Base-by-base conservation (phyloP, 2,888 invertebrate genomes). In the Junonia oenone region DNA sequence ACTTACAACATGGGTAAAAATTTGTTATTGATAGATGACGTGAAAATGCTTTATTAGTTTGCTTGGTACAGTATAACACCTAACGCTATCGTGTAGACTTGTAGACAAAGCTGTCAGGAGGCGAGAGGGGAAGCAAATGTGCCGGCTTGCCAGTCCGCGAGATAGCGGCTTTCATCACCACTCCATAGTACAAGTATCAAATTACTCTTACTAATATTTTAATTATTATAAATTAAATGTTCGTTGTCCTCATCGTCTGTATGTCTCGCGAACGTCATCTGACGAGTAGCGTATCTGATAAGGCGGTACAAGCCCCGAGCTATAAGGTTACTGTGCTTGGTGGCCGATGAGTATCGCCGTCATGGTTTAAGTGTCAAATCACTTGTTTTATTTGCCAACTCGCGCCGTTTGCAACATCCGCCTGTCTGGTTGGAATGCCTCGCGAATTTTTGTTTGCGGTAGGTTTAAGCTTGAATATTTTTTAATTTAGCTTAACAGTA, bases 241-340 rank as follows among this genome's bases (percentile, higher is more conserved):
- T 14, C 11, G 1, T 2, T 8, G n/a, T 48, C 15, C 17, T 17
- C 14, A 1, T 6, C 14, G 27, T 11, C 57, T 6, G 61, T 64
- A 49, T 64, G 60, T 63, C 55, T 45, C 48, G 49, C 37, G 54
- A 55, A 55, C 61, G 59, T 59, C 64, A 62, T 63, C 60, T 63
- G 64, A 63, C 61, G 62, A 62, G 60, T 59, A 52, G 57, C 58
- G 59, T 62, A 65, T 65, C 65, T 59, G 65, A 66, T 66, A 63
- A 63, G 56, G 38, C 19, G 38, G 53, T 51, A 60, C 59, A 53
- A 63, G 60, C 58, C 61, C 52, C 59, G 22, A 43, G 56, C 58
- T 55, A 53, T 57, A 60, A 62, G 63, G 61, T 66, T 64, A 66
- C 64, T 62, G 64, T 63, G 62, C 64, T 57, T 54, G 56, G 54